Conservation (phyloP, 2,888 invertebrate genomes). For the Sarcophaga rosellei region DNA sequence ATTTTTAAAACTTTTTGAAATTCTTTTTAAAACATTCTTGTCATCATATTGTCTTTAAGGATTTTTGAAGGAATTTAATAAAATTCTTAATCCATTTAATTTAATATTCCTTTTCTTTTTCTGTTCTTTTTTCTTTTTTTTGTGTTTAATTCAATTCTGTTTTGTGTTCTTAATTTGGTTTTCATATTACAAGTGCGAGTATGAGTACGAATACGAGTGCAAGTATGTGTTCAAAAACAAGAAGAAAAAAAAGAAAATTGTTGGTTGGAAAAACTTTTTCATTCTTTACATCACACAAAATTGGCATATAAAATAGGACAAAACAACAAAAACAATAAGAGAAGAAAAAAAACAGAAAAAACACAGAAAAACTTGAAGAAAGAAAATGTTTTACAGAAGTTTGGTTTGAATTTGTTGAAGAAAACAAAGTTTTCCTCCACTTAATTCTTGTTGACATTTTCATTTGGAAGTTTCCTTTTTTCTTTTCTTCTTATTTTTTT, state of each 20-base stretch:
- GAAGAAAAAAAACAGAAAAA: neutral
- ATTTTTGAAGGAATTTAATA: neutral
- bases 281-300: constrained; percentile 44
- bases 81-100: neutral
- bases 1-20: neutral
- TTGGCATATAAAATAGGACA: constrained; percentile 44
- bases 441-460: constrained; percentile 69
- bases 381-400: constrained; percentile 52
- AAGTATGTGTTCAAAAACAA: no score
- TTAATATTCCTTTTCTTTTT: neutral
- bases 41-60: neutral
- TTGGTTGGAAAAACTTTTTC: constrained; percentile 25
- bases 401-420: constrained; percentile 8
- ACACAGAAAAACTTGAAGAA: neutral
- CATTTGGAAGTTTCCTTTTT: constrained; percentile 58
- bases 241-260: neutral
- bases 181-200: no score
- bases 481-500: constrained; percentile 17
- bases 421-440: constrained; percentile 52
- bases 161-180: neutral
- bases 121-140: neutral
- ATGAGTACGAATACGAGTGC: neutral
- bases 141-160: neutral
- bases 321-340: neutral
- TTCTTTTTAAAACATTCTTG: neutral